Percentiles rank a stretch among this genome's conserved stretches.
Evolutionary conservation across 1,140 invertebrate species (phyloP).

Genomic region (Caerostris darwini): DNA sequence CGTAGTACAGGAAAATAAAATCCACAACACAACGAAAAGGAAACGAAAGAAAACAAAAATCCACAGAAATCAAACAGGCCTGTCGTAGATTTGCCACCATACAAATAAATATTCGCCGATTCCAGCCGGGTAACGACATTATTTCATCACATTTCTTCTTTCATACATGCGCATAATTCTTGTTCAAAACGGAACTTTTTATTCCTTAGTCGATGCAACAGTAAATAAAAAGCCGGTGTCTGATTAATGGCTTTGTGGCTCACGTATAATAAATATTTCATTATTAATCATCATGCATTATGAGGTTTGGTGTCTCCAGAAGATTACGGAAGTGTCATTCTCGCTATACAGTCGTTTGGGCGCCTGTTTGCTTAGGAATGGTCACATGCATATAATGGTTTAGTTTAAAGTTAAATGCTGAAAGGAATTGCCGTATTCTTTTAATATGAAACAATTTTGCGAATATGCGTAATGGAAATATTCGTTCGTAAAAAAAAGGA

Average conservation of each 20-base stretch:
- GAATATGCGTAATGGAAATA: too few relatives aligned
- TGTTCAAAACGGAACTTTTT: not conserved
- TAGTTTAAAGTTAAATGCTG: too few relatives aligned
- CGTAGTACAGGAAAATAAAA: too few relatives aligned
- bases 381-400: too few relatives aligned
- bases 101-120: not conserved
- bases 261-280: not conserved
- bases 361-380: too few relatives aligned
- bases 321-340: slow-evolving; percentile 1
- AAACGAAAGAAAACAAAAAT: too few relatives aligned
- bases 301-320: not conserved
- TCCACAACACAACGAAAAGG: too few relatives aligned
- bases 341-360: too few relatives aligned
- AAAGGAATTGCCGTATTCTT: too few relatives aligned
- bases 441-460: too few relatives aligned
- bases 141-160: not conserved
- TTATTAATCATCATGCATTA: not conserved
- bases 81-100: not conserved
- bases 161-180: not conserved
- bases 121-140: not conserved
- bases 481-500: too few relatives aligned
- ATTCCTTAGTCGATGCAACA: not conserved
- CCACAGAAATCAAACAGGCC: too few relatives aligned
- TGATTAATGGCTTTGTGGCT: not conserved
- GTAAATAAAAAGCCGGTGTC: not conserved